Evolutionary conservation across 2,888 invertebrate species (phyloP), one percentile per base, ranked within the genome.

Genomic region (Anoplius nigerrimus): DNA sequence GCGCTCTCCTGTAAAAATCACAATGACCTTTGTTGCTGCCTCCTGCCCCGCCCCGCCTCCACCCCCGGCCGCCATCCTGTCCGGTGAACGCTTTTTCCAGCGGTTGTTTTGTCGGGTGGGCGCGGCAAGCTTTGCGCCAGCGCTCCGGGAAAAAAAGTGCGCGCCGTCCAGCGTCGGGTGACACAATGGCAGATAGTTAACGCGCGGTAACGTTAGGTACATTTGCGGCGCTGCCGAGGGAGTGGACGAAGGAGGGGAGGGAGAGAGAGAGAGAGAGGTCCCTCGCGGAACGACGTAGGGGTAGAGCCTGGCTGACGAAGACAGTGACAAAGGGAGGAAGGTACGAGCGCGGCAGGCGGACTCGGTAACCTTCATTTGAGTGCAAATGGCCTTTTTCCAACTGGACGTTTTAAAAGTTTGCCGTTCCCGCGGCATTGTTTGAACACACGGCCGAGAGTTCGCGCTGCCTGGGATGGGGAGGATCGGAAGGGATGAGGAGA

Each of bases 321-420:
- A 15, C 43, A 46, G 65, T 18, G 48, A 21, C n/a, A 43, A 42
- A 27, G 34, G 11, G 42, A 4, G 57, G 20, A 27, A 18, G n/a
- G n/a, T n/a, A n/a, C n/a, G 34, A 56, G 62, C 34, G 71, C 57
- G 54, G 61, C 55, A 6, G 34, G 11, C 34, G 11, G 34, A 34
- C 11, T 34, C 11, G 6, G 34, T 34, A 60, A 63, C 67, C 76
- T 78, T 79, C 77, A 76, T 82, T 82, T 78, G 61, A 71, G 72
- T 76, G 80, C 72, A 82, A 82, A 83, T 78, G 74, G 76, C 64
- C 63, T 72, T 74, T 74, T 75, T 73, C 53, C 63, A 54, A 71
- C 72, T 71, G 64, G 75, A 77, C 69, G 73, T 79, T 79, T 78
- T 79, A 76, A 81, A 82, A 80, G 78, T 81, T 81, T 69, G 66